Evolutionary conservation across 2,888 invertebrate genomes (phyloP).

Genomic region (Sclerodermus sp.): DNA sequence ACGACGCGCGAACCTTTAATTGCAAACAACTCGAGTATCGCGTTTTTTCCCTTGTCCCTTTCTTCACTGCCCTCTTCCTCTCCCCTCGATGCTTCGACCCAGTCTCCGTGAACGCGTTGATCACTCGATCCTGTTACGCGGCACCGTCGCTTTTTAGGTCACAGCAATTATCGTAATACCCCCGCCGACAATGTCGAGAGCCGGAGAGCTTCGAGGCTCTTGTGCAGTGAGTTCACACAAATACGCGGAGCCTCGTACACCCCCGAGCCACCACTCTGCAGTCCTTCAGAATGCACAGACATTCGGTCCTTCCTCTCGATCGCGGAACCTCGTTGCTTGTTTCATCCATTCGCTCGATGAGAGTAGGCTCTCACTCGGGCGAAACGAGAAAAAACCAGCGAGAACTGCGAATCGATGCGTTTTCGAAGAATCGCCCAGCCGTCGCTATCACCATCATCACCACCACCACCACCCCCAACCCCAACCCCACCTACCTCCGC

Average conservation of each 20-base stretch:
- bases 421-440: no score
- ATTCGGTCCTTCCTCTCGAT: background rate
- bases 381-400: no score
- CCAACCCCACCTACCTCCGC: background rate
- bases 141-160: slow-evolving; percentile 36
- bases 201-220: background rate
- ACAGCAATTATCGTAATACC: slow-evolving; percentile 38
- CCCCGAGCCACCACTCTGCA: no score
- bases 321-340: background rate
- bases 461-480: background rate
- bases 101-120: slow-evolving; percentile 15
- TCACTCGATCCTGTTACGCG: slow-evolving; percentile 35
- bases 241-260: no score
- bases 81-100: no score
- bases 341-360: no score
- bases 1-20: no score
- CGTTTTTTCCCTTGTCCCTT: background rate
- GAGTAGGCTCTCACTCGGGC: no score
- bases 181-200: slow-evolving; percentile 22
- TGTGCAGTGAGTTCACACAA: no score
- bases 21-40: no score
- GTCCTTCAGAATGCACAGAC: no score
- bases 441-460: background rate
- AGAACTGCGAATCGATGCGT: no score
- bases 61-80: slow-evolving; percentile 11